Evolutionary conservation across 2,113 vertebrate species (phyloP).

Genomic region (Tonatia bakeri): DNA sequence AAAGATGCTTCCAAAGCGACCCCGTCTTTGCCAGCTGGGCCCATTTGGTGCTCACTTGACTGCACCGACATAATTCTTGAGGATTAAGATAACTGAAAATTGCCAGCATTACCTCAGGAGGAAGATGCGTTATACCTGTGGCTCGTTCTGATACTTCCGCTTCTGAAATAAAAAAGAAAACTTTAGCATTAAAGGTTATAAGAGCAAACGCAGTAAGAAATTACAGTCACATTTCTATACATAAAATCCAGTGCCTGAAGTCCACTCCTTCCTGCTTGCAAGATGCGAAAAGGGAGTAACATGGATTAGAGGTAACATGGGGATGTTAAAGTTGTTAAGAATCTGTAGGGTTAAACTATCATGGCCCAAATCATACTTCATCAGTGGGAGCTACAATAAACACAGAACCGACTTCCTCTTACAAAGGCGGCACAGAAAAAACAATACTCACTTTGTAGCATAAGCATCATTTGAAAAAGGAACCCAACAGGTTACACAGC

Average conservation of each 20-base stretch:
- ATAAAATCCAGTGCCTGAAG: constrained; percentile 48
- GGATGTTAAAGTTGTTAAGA: constrained; percentile 44
- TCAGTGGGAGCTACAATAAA: constrained; percentile 44
- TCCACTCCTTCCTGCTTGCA: constrained; percentile 56
- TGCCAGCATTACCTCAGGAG: constrained; percentile 93
- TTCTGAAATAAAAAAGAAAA: constrained; percentile 78
- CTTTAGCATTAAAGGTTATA: constrained; percentile 29
- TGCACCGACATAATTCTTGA: constrained; percentile 92
- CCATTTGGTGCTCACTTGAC: constrained; percentile 93
- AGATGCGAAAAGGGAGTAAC: constrained; percentile 46
- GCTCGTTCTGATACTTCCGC: constrained; percentile 77
- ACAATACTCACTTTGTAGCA: constrained; percentile 63
- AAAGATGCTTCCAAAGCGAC: constrained; percentile 95
- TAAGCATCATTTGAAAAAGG: constrained; percentile 64
- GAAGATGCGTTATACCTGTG: constrained; percentile 88
- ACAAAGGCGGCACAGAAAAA: constrained; percentile 40
- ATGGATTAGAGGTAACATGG: constrained; percentile 30
- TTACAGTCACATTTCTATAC: constrained; percentile 19
- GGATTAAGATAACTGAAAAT: constrained; percentile 92
- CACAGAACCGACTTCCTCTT: constrained; percentile 59
- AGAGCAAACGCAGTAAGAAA: constrained; percentile 29
- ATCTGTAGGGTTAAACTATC: constrained; percentile 50
- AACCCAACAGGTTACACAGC: constrained; percentile 67
- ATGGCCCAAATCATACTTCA: constrained; percentile 45
- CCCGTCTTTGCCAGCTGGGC: constrained; percentile 90